phyloP scores from a whole-genome alignment of 2,797 vertebrate genomes.

The Hemibagrus guttatus region DNA sequence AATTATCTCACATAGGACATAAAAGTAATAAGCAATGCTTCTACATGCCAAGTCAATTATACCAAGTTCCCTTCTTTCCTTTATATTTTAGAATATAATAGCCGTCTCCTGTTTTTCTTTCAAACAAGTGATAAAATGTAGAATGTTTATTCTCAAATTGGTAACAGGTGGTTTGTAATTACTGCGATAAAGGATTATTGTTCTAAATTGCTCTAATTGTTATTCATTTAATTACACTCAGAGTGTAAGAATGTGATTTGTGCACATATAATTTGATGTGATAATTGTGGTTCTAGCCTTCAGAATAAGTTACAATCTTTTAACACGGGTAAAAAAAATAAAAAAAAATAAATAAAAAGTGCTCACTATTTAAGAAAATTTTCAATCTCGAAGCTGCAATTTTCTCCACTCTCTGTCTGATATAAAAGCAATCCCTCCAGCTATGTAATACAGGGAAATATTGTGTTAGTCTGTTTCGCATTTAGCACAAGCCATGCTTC shows the following conservation, averaged over 20 bases:
- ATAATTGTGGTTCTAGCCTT: constrained; percentile 36
- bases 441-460: background rate
- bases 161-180: constrained; percentile 55
- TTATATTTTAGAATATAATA: constrained; percentile 5
- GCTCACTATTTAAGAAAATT: background rate
- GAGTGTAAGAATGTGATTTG: constrained; percentile 44
- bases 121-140: background rate
- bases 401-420: background rate
- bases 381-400: background rate
- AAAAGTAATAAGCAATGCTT: constrained; percentile 17
- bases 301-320: constrained; percentile 27
- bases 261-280: constrained; percentile 38
- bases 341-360: background rate
- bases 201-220: constrained; percentile 54
- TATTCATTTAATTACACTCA: constrained; percentile 50
- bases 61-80: background rate
- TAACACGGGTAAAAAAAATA: constrained; percentile 1
- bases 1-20: constrained; percentile 21
- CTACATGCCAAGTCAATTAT: constrained; percentile 15
- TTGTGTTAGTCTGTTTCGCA: constrained; percentile 13
- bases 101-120: background rate
- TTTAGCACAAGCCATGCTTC: constrained; percentile 29
- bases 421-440: background rate
- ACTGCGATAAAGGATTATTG: constrained; percentile 49
- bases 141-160: constrained; percentile 40